phyloP scores from a whole-genome alignment of 2,888 invertebrate species.

The Cetonia aurata region DNA sequence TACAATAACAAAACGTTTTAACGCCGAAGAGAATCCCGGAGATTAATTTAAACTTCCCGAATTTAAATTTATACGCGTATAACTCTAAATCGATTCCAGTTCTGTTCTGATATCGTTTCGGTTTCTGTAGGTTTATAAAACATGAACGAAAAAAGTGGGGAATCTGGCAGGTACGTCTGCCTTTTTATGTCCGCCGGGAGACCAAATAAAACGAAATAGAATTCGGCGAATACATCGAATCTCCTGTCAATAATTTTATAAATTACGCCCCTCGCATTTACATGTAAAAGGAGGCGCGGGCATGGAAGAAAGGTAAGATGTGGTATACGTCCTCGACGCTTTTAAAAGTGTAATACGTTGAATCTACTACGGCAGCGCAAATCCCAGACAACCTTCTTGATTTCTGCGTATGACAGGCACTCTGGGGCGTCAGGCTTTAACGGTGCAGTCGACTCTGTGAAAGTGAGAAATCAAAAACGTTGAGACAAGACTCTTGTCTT shows the following conservation, averaged over 20 bases:
- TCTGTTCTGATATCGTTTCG: too few species aligned
- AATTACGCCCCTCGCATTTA: conserved; percentile 24
- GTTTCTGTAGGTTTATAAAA: too few species aligned
- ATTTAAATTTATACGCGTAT: too few species aligned
- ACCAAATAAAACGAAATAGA: conserved; percentile 11
- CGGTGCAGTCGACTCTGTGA: background rate
- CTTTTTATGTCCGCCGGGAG: background rate
- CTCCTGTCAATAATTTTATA: conserved; percentile 31
- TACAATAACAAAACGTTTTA: too few species aligned
- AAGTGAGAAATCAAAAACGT: conserved; percentile 11
- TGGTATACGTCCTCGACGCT: background rate
- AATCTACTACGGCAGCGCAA: background rate
- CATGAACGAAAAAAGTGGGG: too few species aligned
- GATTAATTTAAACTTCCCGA: too few species aligned
- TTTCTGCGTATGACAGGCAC: conserved; percentile 25
- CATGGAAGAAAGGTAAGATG: background rate
- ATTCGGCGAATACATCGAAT: conserved; percentile 12
- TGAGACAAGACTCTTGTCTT: background rate
- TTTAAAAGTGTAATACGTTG: conserved; percentile 10
- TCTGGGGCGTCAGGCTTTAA: conserved; percentile 19
- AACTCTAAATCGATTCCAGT: too few species aligned
- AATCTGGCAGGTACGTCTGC: too few species aligned
- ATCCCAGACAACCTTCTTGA: conserved; percentile 8
- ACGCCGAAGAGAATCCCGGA: too few species aligned
- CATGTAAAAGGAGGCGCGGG: conserved; percentile 17